Base-by-base conservation (phyloP, 2,113 vertebrate species). In the Chloropsis cyanopogon region DNA sequence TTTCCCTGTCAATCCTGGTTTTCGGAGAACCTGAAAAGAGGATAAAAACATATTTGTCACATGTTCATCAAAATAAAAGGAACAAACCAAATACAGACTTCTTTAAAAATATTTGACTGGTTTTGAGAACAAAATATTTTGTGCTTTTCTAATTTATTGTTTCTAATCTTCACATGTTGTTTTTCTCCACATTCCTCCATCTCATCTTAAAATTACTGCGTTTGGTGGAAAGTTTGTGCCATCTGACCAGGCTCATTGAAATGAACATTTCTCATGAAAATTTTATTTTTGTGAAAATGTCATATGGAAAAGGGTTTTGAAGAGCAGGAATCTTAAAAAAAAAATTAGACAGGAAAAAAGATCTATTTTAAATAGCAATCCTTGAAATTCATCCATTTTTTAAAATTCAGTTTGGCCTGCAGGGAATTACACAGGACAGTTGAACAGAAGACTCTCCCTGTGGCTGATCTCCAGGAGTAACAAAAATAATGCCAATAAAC, bases 91-190 rank as follows among this genome's bases (percentile, higher is more conserved):
- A 10, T 33, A 47, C 4, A 6, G 10, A 26, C 24, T 64, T 60
- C 29, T 72, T 75, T 5, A 39, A 81, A 87, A 77, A 57, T 70
- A 57, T 6, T 42, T 66, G 21, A 0, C 19, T 92, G 31, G 1
- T 76, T 88, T 79, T 63, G 22, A 68, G 28, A 53, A 71, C 10
- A 75, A 93, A 66, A 52, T 33, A 52, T n/a, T 59, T 46, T 18
- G 9, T 80, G 20, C 2, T 64, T 89, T 77, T 65, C 25, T 56
- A 52, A 52, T 76, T 50, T 47, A 29, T 15, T 86, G 11, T 64
- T 77, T 77, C 59, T 16, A 59, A 18, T 64, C 11, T 56, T 77
- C 24, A 29, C 0, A 0, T 39, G 7, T 18, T 69, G 7, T 12
- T 90, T 82, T 95, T 69, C 26, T 64, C 7, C 12, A n/a, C 18